phyloP scores from a whole-genome alignment of 2,888 invertebrate species.

The Agrotis clavis region DNA sequence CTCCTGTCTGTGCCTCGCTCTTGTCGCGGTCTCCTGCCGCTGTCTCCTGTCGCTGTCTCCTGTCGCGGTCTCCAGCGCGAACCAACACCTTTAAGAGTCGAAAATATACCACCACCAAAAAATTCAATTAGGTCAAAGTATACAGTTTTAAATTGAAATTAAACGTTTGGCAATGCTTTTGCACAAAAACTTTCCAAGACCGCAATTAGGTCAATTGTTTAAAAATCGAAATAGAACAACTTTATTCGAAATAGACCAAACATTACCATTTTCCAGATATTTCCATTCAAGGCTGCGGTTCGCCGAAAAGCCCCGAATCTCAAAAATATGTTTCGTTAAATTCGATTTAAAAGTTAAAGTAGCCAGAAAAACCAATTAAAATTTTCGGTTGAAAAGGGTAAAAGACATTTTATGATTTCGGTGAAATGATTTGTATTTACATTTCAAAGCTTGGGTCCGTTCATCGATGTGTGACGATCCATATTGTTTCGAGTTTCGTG shows the following conservation, averaged over 20 bases:
- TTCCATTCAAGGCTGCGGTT: slow-evolving; percentile 7
- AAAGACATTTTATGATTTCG: slow-evolving; percentile 21
- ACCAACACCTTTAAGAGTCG: too few species aligned
- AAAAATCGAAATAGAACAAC: slow-evolving; percentile 13
- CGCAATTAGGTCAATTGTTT: slow-evolving; percentile 32
- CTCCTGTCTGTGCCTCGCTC: too few species aligned
- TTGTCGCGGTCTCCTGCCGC: too few species aligned
- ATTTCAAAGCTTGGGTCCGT: slow-evolving; percentile 26
- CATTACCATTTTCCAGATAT: slow-evolving; percentile 9
- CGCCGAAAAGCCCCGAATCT: neutral
- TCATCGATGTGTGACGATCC: slow-evolving; percentile 1
- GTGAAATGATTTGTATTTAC: slow-evolving; percentile 22
- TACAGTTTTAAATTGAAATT: slow-evolving; percentile 5
- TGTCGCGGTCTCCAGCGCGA: too few species aligned
- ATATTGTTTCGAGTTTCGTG: neutral
- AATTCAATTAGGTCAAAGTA: slow-evolving; percentile 1
- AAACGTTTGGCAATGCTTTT: neutral
- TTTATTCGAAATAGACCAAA: slow-evolving; percentile 3
- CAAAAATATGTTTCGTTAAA: slow-evolving; percentile 32
- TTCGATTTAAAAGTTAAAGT: slow-evolving; percentile 28
- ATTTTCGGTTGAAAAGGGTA: neutral
- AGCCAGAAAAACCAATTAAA: slow-evolving; percentile 32
- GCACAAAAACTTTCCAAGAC: neutral
- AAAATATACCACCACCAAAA: neutral
- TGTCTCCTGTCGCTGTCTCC: too few species aligned